Evolutionary conservation across 1,140 invertebrate genomes (phyloP).

Genomic region (Melanaphis sacchari): DNA sequence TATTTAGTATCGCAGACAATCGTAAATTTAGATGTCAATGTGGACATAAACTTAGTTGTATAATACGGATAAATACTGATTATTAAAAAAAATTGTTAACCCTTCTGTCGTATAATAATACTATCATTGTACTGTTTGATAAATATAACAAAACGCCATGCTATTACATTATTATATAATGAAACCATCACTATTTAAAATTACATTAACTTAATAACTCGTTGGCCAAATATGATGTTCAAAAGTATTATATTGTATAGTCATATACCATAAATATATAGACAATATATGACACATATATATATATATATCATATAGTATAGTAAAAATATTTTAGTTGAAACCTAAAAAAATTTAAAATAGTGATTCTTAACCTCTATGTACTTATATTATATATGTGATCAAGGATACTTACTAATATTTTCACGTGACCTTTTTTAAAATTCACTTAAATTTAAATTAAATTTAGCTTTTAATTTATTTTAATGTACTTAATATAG

Average conservation of each 20-base stretch:
- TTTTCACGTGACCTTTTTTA: neutral
- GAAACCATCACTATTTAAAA: neutral
- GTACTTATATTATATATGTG: neutral
- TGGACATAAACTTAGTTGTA: neutral
- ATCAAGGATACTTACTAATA: neutral
- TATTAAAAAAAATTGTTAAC: neutral
- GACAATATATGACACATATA: no score
- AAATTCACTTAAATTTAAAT: neutral
- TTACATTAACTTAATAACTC: neutral
- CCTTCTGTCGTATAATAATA: neutral
- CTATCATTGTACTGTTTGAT: neutral
- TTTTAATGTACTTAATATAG: no score
- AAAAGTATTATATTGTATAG: no score
- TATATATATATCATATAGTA: no score
- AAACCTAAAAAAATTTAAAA: no score
- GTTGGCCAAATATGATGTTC: neutral
- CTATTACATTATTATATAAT: neutral
- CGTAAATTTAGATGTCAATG: constrained; percentile 27
- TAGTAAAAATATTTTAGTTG: neutral
- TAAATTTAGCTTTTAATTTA: neutral
- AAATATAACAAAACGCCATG: neutral
- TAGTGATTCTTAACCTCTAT: neutral
- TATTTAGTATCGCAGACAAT: neutral
- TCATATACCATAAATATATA: no score
- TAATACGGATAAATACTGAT: neutral